Conservation (phyloP, 2,797 vertebrate species). For the Vipera ursinii region DNA sequence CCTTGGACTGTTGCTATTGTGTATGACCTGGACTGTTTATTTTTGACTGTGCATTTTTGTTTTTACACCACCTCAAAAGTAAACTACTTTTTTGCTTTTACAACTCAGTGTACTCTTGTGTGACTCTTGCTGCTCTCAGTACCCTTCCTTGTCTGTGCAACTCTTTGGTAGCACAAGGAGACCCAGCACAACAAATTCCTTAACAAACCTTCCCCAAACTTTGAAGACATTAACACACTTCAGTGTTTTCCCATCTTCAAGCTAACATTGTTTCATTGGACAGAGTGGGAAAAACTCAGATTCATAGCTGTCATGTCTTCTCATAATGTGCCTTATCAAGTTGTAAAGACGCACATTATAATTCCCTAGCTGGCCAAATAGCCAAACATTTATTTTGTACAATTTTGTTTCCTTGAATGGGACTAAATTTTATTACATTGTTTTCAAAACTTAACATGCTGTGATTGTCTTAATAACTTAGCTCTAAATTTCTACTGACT, state of each 20-base stretch:
- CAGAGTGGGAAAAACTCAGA: not conserved
- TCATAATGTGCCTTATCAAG: not conserved
- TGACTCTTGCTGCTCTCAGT: too few relatives aligned
- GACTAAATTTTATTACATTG: not conserved
- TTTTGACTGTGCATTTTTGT: too few relatives aligned
- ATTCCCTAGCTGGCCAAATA: not conserved
- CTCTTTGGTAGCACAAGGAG: too few relatives aligned
- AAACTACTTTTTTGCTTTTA: too few relatives aligned
- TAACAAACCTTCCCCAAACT: not conserved
- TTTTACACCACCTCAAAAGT: too few relatives aligned
- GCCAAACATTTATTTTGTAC: not conserved
- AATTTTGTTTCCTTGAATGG: not conserved
- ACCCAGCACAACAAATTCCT: too few relatives aligned
- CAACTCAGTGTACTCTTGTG: too few relatives aligned
- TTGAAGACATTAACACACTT: not conserved
- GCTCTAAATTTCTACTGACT: not conserved
- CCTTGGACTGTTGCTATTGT: too few relatives aligned
- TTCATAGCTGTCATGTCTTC: not conserved
- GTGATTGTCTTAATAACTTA: not conserved
- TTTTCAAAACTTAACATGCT: not conserved
- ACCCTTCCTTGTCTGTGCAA: too few relatives aligned
- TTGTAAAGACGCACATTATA: not conserved
- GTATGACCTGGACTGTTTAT: too few relatives aligned
- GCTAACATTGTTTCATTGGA: not conserved
- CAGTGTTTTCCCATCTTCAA: not conserved